Percentiles rank a stretch among this genome's conserved stretches.
Evolutionary conservation across 30 jellyfish, hydroid and myxozoan species (phyloP).

Genomic region (Hydractinia symbiolongicarpus): DNA sequence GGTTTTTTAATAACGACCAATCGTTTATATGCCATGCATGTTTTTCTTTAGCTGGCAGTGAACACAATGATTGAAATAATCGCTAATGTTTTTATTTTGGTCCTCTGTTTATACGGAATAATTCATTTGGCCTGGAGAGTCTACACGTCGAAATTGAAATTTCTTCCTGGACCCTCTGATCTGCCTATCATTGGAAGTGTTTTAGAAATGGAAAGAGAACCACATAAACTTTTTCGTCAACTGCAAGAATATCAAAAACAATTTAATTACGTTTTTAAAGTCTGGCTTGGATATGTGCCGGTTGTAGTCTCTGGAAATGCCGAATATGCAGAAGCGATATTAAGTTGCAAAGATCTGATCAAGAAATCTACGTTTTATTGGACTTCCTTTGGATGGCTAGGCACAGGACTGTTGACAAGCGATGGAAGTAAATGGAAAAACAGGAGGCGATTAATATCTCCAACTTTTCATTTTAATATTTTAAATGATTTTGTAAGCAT

Average conservation of each 20-base stretch:
- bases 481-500: slow-evolving; percentile 59
- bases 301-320: neutral
- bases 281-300: slow-evolving; percentile 24
- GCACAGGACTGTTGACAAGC: slow-evolving; percentile 59
- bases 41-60: too few relatives aligned
- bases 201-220: slow-evolving; percentile 1
- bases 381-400: slow-evolving; percentile 60
- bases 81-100: too few relatives aligned
- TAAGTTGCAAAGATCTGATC: slow-evolving; percentile 43
- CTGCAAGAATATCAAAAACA: neutral
- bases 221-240: slow-evolving; percentile 11
- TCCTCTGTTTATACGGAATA: too few relatives aligned
- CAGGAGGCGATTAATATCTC: slow-evolving; percentile 69
- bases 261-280: neutral
- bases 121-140: neutral
- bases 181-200: slow-evolving; percentile 25
- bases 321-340: slow-evolving; percentile 22
- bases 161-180: slow-evolving; percentile 1
- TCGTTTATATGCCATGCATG: too few relatives aligned
- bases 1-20: too few relatives aligned
- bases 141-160: neutral
- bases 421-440: slow-evolving; percentile 72
- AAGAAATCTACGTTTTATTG: slow-evolving; percentile 48
- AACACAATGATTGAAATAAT: too few relatives aligned
- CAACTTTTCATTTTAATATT: slow-evolving; percentile 80